These are phyloP conservation scores for Lithophane semibrunnea DNA, from an alignment of 2,888 invertebrate species.

Conservation along the genomic window DNA sequence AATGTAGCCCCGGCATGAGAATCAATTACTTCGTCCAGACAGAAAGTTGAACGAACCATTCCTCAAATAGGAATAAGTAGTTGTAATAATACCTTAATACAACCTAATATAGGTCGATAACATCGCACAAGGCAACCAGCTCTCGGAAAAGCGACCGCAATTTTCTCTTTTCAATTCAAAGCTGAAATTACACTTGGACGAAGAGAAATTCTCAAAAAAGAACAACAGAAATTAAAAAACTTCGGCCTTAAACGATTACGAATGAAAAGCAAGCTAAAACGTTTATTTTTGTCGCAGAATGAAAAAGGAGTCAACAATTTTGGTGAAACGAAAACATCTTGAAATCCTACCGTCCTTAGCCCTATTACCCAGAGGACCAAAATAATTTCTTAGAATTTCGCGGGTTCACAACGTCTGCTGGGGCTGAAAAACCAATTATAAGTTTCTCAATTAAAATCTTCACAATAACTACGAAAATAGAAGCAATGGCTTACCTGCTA, in stretches of 20 bases:
- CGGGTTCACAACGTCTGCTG: not conserved
- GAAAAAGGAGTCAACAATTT: slow-evolving; percentile 4
- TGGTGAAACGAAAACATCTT: not conserved
- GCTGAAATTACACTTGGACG: slow-evolving; percentile 23
- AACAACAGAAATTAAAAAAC: slow-evolving; percentile 43
- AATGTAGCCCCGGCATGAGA: not conserved
- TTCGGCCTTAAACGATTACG: slow-evolving; percentile 20
- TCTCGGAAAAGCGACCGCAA: slow-evolving; percentile 9
- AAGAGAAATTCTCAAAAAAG: slow-evolving; percentile 33
- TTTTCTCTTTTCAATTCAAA: slow-evolving; percentile 18
- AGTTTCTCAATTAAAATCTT: slow-evolving; percentile 18
- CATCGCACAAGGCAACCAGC: slow-evolving; percentile 16
- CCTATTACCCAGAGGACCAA: not conserved
- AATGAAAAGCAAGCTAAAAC: slow-evolving; percentile 23
- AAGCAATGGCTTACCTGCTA: not conserved
- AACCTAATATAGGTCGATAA: slow-evolving; percentile 20
- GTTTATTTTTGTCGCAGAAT: slow-evolving; percentile 7
- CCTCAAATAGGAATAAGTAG: slow-evolving; percentile 3
- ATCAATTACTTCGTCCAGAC: slow-evolving; percentile 20
- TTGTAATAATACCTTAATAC: slow-evolving; percentile 5
- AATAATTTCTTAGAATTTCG: not conserved
- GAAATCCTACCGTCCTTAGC: not conserved
- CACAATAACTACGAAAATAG: not conserved
- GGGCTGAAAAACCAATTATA: not conserved
- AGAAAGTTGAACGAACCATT: slow-evolving; percentile 33